Evolutionary conservation across 2,797 vertebrate genomes (phyloP), one percentile per base, ranked within the genome.

Genomic region (Silurus aristotelis): DNA sequence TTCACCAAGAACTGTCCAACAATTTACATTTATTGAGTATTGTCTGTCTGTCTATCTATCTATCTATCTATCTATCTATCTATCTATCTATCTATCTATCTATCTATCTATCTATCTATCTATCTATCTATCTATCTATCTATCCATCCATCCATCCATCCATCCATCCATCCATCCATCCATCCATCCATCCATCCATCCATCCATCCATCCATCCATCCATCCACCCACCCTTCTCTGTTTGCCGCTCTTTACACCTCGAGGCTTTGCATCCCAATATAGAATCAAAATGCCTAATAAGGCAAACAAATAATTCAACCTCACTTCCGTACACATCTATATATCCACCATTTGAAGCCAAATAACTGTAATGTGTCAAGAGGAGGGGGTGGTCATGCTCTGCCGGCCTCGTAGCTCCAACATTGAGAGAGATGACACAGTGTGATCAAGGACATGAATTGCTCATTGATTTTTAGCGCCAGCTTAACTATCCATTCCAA

Each of bases 401-500:
- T 92, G 92, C 90, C 91, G 63, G 81, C 80, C 87, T 88, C 85
- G 90, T 88, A 92, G 90, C 92, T 91, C 91, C 93, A 94, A 94
- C 93, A 94, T 92, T 94, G 94, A 95, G 91, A 94, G 93, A 92
- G 95, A 95, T 94, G 94, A 95, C 95, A 95, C 94, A 93, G 90
- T 93, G 92, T 95, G 94, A 95, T 95, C 95, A 95, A 95, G 95
- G 95, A 95, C 95, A 95, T 94, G 94, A 95, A 95, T 95, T 95
- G 94, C 94, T 94, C 95, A 95, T 96, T 95, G 95, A 95, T 95
- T 95, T 96, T 95, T 94, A 95, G 93, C 92, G 91, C 94, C 93
- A 94, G 94, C 94, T 95, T 96, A 96, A 96, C 95, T 95, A 95
- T 95, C 95, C 94, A 94, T 95, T 95, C 94, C 94, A 93, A 95